Evolutionary conservation across 1,140 invertebrate species (phyloP).

Genomic region (Heliconius nattereri): DNA sequence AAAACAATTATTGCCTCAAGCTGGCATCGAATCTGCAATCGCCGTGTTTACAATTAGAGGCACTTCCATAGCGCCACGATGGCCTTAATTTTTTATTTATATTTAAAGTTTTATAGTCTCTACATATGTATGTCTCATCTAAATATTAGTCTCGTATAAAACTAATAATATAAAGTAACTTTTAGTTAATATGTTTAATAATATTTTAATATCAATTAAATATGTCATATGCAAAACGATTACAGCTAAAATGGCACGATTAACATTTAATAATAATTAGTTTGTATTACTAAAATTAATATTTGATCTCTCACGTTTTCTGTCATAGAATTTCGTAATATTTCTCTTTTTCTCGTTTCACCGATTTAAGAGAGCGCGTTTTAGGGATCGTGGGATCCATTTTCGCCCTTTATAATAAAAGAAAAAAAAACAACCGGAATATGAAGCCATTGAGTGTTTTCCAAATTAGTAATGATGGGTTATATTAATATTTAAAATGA

Average conservation of each 20-base stretch:
- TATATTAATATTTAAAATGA: no score
- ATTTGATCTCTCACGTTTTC: neutral
- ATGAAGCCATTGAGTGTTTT: no score
- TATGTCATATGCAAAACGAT: neutral
- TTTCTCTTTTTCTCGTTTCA: neutral
- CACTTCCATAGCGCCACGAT: no score
- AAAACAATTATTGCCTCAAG: no score
- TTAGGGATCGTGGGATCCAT: no score
- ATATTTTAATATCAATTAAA: neutral
- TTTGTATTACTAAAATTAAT: neutral
- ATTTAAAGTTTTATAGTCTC: neutral
- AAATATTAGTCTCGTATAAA: neutral
- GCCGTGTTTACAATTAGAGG: no score
- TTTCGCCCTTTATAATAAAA: no score
- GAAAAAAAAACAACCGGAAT: no score
- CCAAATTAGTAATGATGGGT: no score
- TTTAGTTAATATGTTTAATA: neutral
- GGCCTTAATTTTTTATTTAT: no score
- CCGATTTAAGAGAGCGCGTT: no score
- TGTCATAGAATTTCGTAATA: neutral
- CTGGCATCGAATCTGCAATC: no score
- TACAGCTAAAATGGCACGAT: neutral
- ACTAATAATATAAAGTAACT: neutral
- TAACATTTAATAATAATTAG: neutral
- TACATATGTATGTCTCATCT: neutral